Percentiles rank a stretch among this genome's conserved stretches.
phyloP scores from a whole-genome alignment of 1,140 invertebrate genomes.

The Rhagoletis zephyria region DNA sequence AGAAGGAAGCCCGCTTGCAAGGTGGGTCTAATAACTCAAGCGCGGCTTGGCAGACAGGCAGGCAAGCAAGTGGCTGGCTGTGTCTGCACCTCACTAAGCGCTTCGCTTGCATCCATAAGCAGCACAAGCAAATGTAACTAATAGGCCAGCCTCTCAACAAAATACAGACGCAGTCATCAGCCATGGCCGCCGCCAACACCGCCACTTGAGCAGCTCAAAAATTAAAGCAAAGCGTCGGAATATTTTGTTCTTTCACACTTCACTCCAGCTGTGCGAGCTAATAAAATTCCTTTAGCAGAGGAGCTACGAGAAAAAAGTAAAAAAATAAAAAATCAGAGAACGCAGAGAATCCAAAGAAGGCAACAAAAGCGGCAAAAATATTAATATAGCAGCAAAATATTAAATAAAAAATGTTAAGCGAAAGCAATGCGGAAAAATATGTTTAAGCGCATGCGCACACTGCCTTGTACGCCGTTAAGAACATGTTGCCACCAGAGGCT shows the following conservation, averaged over 20 bases:
- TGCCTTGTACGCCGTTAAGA: neutral
- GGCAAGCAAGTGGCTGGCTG: neutral
- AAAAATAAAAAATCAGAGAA: neutral
- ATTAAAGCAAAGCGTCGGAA: conserved; percentile 22
- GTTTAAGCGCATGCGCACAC: neutral
- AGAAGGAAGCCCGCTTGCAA: neutral
- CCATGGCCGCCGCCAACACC: neutral
- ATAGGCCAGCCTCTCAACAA: neutral
- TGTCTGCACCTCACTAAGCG: conserved; percentile 10
- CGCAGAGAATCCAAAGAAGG: neutral
- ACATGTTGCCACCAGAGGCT: neutral
- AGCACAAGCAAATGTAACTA: neutral
- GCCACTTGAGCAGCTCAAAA: neutral
- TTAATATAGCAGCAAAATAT: conserved; percentile 17
- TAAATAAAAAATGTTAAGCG: neutral
- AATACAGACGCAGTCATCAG: too few species aligned
- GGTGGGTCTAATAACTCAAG: conserved; percentile 45
- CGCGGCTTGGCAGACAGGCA: neutral
- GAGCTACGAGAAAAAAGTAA: neutral
- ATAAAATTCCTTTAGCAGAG: conserved; percentile 55
- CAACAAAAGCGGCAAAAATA: conserved; percentile 34
- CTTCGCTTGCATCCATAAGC: neutral
- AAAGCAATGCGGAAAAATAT: conserved; percentile 51
- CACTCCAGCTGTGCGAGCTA: conserved; percentile 71
- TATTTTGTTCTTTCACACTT: conserved; percentile 50